Conservation (phyloP, 2,888 invertebrate genomes). For the Hololepta plana region DNA sequence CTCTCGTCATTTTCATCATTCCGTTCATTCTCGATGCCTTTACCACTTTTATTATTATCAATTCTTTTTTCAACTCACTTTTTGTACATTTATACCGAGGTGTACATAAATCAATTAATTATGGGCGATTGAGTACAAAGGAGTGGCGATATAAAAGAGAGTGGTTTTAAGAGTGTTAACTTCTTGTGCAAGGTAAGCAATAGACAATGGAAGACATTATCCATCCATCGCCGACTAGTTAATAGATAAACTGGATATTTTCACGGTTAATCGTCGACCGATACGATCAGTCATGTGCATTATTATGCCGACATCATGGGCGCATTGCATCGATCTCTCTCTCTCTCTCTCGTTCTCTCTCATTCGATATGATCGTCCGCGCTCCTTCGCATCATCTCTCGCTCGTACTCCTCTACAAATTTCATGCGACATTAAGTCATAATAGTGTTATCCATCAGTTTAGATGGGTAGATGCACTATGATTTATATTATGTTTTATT, state of each 20-base stretch:
- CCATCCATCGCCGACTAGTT: slow-evolving; percentile 23
- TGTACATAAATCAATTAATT: slow-evolving; percentile 19
- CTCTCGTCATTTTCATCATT: too few relatives aligned
- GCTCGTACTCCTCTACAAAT: slow-evolving; percentile 28
- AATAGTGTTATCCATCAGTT: slow-evolving; percentile 27
- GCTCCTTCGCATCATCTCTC: too few relatives aligned
- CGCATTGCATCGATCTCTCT: too few relatives aligned
- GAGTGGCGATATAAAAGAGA: slow-evolving; percentile 14
- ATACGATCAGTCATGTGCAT: slow-evolving; percentile 25
- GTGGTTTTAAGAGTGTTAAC: slow-evolving; percentile 14
- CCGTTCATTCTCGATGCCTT: too few relatives aligned
- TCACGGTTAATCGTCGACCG: slow-evolving; percentile 27
- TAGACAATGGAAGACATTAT: slow-evolving; percentile 23
- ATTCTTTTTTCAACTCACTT: too few relatives aligned
- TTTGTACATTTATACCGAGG: slow-evolving; percentile 14
- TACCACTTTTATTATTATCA: too few relatives aligned
- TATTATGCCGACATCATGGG: slow-evolving; percentile 26
- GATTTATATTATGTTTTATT: not conserved
- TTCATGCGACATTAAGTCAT: slow-evolving; percentile 30
- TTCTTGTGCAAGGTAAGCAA: slow-evolving; percentile 16
- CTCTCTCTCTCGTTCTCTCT: too few relatives aligned
- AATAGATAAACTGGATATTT: slow-evolving; percentile 29
- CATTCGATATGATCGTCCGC: too few relatives aligned
- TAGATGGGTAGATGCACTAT: slow-evolving; percentile 10
- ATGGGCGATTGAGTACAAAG: slow-evolving; percentile 16